Conservation (phyloP, 2,888 invertebrate species). For the Ophion ellenae region DNA sequence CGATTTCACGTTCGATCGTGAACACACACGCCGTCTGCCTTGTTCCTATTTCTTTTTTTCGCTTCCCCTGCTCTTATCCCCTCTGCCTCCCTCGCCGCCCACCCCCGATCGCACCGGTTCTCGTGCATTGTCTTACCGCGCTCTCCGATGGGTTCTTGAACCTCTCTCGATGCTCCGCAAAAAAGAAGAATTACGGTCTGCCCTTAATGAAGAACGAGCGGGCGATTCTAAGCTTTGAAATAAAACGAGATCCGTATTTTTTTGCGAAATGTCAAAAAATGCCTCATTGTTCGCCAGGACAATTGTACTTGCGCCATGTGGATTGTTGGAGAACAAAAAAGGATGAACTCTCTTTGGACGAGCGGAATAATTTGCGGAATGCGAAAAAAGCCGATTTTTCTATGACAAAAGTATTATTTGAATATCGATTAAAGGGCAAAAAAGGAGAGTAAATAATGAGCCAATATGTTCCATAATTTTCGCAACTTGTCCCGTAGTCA, state of each 20-base stretch:
- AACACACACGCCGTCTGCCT: constrained; percentile 55
- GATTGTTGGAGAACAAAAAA: not conserved
- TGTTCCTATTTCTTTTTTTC: constrained; percentile 25
- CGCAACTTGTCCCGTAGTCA: not conserved
- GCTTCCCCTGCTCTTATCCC: not conserved
- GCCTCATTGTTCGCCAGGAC: not conserved
- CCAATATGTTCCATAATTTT: not conserved
- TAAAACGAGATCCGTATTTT: not conserved
- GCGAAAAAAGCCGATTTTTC: not conserved
- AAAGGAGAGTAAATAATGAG: not conserved
- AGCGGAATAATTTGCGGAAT: not conserved
- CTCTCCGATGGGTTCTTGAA: constrained; percentile 49
- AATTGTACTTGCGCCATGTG: not conserved
- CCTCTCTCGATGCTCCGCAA: constrained; percentile 10
- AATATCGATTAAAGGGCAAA: not conserved
- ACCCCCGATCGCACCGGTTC: constrained; percentile 17
- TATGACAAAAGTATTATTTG: not conserved
- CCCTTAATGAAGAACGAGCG: constrained; percentile 19
- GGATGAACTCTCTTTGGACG: not conserved
- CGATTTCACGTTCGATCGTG: constrained; percentile 64
- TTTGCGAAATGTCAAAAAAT: not conserved
- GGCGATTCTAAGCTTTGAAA: not conserved
- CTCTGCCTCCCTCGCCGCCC: not conserved
- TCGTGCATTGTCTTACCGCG: constrained; percentile 56
- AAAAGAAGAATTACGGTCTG: constrained; percentile 6